Base-by-base conservation (phyloP, 1,140 invertebrate species). In the Pollicipes pollicipes region DNA sequence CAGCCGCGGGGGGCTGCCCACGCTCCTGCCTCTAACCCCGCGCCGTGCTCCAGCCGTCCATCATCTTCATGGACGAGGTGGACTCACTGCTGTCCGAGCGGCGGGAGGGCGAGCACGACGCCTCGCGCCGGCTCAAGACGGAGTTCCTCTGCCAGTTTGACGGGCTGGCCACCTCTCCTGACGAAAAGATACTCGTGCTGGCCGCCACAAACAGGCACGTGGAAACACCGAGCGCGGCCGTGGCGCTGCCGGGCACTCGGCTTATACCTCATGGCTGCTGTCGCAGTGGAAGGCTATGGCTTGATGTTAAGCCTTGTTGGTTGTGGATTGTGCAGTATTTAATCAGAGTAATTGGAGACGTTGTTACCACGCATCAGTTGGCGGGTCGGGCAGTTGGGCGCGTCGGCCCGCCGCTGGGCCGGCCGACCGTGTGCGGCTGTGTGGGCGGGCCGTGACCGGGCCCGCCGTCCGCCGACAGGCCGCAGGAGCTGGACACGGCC, bases 91-190 rank as follows among this genome's bases (percentile, higher is more conserved):
- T 98, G 24, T 93, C 91, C 45, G 91, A 95, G 80, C 83, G 95
- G 30, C 89, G 88, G 70, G 90, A 93, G 75, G 87, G 88, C 71
- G 96, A 99, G 80, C 94, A 98, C 79, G 96, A 99, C 81, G 92
- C 94, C 30, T 95, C 92, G 29, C 81, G 95, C 24, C 85, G 95
- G 73, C 84, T 99, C n/a, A 99, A 98, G 84, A 99, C 96, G 0
- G 95, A 99, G 82, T 98, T 99, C 80, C 84, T 99, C 13, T 90
- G 97, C 2, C 94, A 98, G 81, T 92, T 98, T 80, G 95, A 98
- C 82, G 92, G 93, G 21, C 83, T 95, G 71, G 89, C 90, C 1
- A 87, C 87, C 17, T 86, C 86, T 79, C 83, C 86, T 0, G 93
- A 97, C 31, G 94, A 98, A 77, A 83, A 90, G 72, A 87, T 99